phyloP scores from a whole-genome alignment of 1,140 invertebrate genomes.

The Parapsyche elsis region DNA sequence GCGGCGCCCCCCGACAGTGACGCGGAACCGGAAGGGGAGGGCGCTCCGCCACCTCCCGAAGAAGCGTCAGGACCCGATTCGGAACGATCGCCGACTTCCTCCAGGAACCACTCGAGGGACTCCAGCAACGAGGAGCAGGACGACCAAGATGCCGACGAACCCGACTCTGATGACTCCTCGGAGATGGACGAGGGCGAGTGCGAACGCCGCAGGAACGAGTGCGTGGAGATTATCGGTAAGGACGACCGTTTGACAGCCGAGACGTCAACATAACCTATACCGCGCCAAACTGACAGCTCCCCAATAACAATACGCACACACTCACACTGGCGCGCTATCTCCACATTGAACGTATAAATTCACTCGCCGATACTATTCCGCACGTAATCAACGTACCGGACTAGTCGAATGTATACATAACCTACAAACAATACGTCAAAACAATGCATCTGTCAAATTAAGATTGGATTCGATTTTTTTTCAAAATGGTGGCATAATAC shows the following conservation, averaged over 20 bases:
- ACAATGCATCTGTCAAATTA: constrained; percentile 16
- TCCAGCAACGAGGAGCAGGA: constrained; percentile 78
- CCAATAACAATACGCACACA: too few species aligned
- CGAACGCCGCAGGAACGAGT: constrained; percentile 83
- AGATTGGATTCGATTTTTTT: background rate
- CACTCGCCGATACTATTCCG: background rate
- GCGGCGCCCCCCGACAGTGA: constrained; percentile 61
- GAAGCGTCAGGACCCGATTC: constrained; percentile 74
- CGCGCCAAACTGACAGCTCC: background rate
- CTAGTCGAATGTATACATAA: background rate
- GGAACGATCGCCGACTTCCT: constrained; percentile 70
- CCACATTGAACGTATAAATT: too few species aligned
- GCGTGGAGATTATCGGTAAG: constrained; percentile 81
- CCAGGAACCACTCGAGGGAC: constrained; percentile 75
- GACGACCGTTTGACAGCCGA: background rate
- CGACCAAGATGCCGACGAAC: constrained; percentile 75
- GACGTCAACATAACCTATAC: constrained; percentile 50
- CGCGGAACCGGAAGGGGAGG: constrained; percentile 68
- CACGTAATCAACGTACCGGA: background rate
- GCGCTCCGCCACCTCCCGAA: constrained; percentile 64
- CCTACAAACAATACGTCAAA: constrained; percentile 16
- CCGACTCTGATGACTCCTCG: constrained; percentile 82
- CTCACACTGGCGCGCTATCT: too few species aligned
- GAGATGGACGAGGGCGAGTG: constrained; percentile 96
- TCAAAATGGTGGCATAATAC: background rate